phyloP scores from a whole-genome alignment of 2,888 invertebrate species.

The Platerodrilus igneus region DNA sequence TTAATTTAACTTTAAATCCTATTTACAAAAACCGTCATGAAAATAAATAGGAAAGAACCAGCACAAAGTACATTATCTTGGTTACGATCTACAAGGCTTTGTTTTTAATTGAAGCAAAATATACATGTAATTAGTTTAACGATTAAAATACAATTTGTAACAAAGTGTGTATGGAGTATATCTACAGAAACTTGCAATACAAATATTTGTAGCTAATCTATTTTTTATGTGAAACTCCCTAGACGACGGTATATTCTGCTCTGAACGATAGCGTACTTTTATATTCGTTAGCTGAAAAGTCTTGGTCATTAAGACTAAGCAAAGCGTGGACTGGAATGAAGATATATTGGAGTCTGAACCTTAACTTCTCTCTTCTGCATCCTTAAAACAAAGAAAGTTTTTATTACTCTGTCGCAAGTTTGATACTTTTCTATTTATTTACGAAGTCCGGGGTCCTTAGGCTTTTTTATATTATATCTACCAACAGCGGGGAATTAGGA shows the following conservation, averaged over 20 bases:
- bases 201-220: conserved; percentile 36
- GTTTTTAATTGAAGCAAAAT: conserved; percentile 19
- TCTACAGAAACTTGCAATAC: conserved; percentile 29
- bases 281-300: conserved; percentile 38
- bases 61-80: too few relatives aligned
- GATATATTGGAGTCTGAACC: conserved; percentile 33
- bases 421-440: conserved; percentile 20
- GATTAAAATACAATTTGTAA: conserved; percentile 28
- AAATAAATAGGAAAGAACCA: too few relatives aligned
- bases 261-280: conserved; percentile 38
- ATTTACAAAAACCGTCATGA: too few relatives aligned
- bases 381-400: conserved; percentile 24
- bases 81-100: too few relatives aligned
- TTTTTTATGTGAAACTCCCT: conserved; percentile 37
- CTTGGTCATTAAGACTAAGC: conserved; percentile 36
- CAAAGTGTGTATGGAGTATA: conserved; percentile 32
- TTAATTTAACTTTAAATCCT: too few relatives aligned
- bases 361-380: conserved; percentile 26
- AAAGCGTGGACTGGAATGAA: conserved; percentile 31
- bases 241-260: conserved; percentile 35
- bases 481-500: too few relatives aligned
- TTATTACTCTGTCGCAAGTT: conserved; percentile 19
- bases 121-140: conserved; percentile 19
- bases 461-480: too few relatives aligned
- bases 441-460: conserved; percentile 6